Evolutionary conservation across 1,140 invertebrate genomes (phyloP).

Genomic region (Eufriesea mexicana): DNA sequence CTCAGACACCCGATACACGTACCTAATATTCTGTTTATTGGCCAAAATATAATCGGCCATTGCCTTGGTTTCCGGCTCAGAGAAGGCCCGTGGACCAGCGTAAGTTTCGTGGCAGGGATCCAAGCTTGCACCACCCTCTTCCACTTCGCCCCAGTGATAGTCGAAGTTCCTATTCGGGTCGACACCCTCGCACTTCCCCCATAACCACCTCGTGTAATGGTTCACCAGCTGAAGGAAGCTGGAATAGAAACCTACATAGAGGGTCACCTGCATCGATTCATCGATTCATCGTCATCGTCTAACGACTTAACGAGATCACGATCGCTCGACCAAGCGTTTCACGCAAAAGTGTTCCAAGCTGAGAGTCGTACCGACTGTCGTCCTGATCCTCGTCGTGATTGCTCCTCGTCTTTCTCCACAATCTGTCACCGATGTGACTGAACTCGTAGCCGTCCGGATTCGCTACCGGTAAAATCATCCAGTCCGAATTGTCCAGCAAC

Average conservation of each 20-base stretch:
- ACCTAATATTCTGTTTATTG: slow-evolving; percentile 80
- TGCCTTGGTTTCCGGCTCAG: slow-evolving; percentile 94
- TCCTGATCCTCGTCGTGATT: slow-evolving; percentile 77
- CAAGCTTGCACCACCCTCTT: slow-evolving; percentile 90
- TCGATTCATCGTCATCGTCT: too few relatives aligned
- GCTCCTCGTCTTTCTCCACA: slow-evolving; percentile 93
- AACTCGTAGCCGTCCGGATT: slow-evolving; percentile 96
- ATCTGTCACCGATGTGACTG: slow-evolving; percentile 87
- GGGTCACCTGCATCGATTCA: not conserved
- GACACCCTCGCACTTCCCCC: slow-evolving; percentile 86
- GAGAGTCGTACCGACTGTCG: slow-evolving; percentile 71
- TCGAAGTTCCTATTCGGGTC: slow-evolving; percentile 93
- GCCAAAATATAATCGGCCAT: slow-evolving; percentile 85
- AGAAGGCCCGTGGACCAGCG: slow-evolving; percentile 93
- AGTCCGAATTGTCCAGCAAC: slow-evolving; percentile 90
- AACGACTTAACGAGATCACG: not conserved
- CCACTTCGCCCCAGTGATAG: slow-evolving; percentile 88
- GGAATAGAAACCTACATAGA: slow-evolving; percentile 64
- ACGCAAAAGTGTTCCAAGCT: too few relatives aligned
- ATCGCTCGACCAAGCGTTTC: not conserved
- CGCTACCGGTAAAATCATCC: slow-evolving; percentile 90
- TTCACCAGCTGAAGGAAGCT: slow-evolving; percentile 73
- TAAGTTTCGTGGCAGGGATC: slow-evolving; percentile 95
- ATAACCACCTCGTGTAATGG: slow-evolving; percentile 77
- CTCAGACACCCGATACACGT: not conserved